These are phyloP conservation scores for Drosophila limbata DNA, from an alignment of 2,888 invertebrate species.

Conservation along the genomic window DNA sequence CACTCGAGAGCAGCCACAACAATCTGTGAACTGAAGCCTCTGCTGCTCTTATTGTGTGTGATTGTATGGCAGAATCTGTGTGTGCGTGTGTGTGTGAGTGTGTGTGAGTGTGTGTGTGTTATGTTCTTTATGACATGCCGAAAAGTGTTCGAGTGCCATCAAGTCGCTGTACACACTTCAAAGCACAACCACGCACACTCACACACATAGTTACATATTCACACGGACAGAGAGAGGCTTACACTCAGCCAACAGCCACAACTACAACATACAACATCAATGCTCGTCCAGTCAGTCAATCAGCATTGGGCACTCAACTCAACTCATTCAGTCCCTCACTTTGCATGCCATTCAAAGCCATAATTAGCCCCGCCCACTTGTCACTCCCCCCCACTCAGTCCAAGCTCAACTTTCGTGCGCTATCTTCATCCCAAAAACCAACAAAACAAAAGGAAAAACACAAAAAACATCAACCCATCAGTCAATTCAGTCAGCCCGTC, in stretches of 20 bases:
- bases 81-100: slow-evolving; percentile 25
- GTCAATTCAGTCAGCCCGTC: slow-evolving; percentile 37
- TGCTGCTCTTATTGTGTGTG: slow-evolving; percentile 50
- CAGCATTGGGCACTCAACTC: slow-evolving; percentile 62
- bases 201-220: slow-evolving; percentile 18
- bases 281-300: slow-evolving; percentile 61
- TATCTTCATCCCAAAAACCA: slow-evolving; percentile 39
- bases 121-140: slow-evolving; percentile 76
- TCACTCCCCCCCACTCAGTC: slow-evolving; percentile 2
- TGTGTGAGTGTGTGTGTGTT: slow-evolving; percentile 35
- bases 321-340: slow-evolving; percentile 46
- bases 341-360: slow-evolving; percentile 68
- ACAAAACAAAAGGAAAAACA: neutral
- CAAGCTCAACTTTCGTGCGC: slow-evolving; percentile 35
- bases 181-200: slow-evolving; percentile 46
- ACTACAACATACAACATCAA: slow-evolving; percentile 10
- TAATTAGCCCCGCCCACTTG: slow-evolving; percentile 57
- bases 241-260: slow-evolving; percentile 18
- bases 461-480: slow-evolving; percentile 19
- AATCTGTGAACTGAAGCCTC: slow-evolving; percentile 54
- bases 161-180: slow-evolving; percentile 69
- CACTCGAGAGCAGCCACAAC: slow-evolving; percentile 65
- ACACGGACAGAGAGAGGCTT: slow-evolving; percentile 8
- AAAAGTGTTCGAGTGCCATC: slow-evolving; percentile 79
- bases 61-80: slow-evolving; percentile 19